These are phyloP conservation scores for Drosophila kohkoa DNA, from an alignment of 1,140 invertebrate species.

Conservation along the genomic window DNA sequence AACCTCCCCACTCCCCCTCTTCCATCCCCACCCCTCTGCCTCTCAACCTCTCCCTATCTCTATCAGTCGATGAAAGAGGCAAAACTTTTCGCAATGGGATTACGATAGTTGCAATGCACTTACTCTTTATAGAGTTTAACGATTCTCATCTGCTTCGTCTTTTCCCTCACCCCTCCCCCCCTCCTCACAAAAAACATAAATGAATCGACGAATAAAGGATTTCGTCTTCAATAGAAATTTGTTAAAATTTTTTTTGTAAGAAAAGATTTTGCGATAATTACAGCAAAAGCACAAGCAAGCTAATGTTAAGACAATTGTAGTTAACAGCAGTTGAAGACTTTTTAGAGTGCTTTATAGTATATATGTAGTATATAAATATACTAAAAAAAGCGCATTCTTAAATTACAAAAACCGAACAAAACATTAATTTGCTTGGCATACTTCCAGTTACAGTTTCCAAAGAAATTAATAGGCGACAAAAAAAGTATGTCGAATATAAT, in stretches of 20 bases:
- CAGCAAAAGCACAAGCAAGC: not conserved
- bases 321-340: not conserved
- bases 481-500: too few species aligned
- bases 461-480: too few species aligned
- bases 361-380: too few species aligned
- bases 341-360: too few species aligned
- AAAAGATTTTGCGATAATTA: constrained; percentile 8
- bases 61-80: constrained; percentile 1
- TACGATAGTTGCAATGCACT: constrained; percentile 52
- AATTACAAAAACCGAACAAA: too few species aligned
- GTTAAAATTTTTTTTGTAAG: not conserved
- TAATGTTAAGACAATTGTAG: not conserved
- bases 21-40: not conserved
- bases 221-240: constrained; percentile 22
- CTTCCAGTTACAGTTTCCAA: too few species aligned
- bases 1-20: not conserved
- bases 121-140: constrained; percentile 44
- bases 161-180: not conserved
- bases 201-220: not conserved
- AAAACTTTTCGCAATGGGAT: constrained; percentile 50
- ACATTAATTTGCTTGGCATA: too few species aligned
- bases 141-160: not conserved
- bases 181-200: not conserved
- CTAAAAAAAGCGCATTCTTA: too few species aligned
- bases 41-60: not conserved